phyloP scores from a whole-genome alignment of 2,888 invertebrate species.

The Dasysyrphus albostriatus region DNA sequence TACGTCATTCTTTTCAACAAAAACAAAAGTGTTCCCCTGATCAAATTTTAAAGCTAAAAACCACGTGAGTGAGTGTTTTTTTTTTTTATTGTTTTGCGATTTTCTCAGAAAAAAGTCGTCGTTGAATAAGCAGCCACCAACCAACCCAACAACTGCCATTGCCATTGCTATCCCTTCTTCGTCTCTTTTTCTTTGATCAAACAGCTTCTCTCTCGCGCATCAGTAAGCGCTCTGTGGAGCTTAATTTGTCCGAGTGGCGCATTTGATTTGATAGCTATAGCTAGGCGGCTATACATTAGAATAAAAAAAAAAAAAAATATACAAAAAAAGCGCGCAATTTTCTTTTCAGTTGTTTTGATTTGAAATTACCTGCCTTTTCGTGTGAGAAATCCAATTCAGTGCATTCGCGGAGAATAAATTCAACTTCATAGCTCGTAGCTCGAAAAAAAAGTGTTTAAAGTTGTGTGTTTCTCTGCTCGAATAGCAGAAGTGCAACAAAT shows the following conservation, averaged over 20 bases:
- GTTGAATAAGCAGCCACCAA: background rate
- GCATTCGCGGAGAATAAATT: conserved; percentile 21
- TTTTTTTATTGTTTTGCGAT: background rate
- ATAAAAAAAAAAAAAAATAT: background rate
- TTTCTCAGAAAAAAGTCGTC: conserved; percentile 8
- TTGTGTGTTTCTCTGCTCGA: conserved; percentile 11
- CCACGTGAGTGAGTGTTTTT: conserved; percentile 58
- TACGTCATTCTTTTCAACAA: conserved; percentile 37
- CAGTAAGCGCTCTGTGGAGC: conserved; percentile 17
- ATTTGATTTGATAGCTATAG: conserved; percentile 33
- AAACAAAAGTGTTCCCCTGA: conserved; percentile 17
- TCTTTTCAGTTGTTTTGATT: conserved; percentile 56
- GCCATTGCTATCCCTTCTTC: background rate
- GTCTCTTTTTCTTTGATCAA: conserved; percentile 15
- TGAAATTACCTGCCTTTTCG: conserved; percentile 12
- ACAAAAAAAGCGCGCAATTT: conserved; percentile 67
- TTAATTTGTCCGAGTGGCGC: conserved; percentile 32
- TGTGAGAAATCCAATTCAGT: conserved; percentile 50
- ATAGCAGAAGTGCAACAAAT: conserved; percentile 15
- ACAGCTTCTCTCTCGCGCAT: conserved; percentile 28
- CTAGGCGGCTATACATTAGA: background rate
- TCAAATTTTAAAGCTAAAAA: conserved; percentile 23
- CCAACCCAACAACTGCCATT: background rate
- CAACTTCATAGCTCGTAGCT: conserved; percentile 8
- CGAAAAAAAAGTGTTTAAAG: background rate